Conservation (phyloP, 2,797 vertebrate genomes). For the Borostomias antarcticus region DNA sequence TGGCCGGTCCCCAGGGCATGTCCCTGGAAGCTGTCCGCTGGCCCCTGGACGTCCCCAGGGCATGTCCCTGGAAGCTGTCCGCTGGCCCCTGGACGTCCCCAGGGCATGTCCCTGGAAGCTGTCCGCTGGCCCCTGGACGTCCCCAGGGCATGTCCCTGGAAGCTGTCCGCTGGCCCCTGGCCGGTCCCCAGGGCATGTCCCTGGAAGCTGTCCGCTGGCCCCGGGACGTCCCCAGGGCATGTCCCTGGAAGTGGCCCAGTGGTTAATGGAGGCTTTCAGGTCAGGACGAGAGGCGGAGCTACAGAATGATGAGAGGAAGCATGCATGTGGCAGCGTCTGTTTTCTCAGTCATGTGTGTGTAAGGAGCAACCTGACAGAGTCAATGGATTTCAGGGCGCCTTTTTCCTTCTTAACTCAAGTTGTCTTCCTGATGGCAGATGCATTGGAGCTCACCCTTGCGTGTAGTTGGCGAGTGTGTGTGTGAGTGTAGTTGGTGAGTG, state of each 20-base stretch:
- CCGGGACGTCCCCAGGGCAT: conserved; percentile 49
- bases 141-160: conserved; percentile 76
- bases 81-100: conserved; percentile 46
- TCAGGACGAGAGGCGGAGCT: conserved; percentile 72
- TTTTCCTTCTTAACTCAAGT: conserved; percentile 65
- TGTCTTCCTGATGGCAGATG: conserved; percentile 73
- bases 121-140: conserved; percentile 63
- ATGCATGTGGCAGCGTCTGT: conserved; percentile 76
- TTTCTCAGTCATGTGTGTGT: conserved; percentile 74
- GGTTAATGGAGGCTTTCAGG: conserved; percentile 68
- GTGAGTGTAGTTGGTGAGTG: too few relatives aligned
- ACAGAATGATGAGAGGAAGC: conserved; percentile 79
- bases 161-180: too few relatives aligned
- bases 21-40: conserved; percentile 69
- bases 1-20: conserved; percentile 48
- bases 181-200: conserved; percentile 55
- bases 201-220: conserved; percentile 68
- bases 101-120: conserved; percentile 64
- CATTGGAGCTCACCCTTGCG: conserved; percentile 68
- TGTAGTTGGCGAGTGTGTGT: conserved; percentile 41
- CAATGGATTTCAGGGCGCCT: conserved; percentile 67
- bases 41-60: conserved; percentile 68
- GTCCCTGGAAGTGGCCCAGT: conserved; percentile 68
- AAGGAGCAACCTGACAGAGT: conserved; percentile 73
- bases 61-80: too few relatives aligned